A percentile compares a stretch with the other conserved stretches of the same genome.
phyloP scores from a whole-genome alignment of 2,888 invertebrate genomes.

The Caradrina clavipalpis region DNA sequence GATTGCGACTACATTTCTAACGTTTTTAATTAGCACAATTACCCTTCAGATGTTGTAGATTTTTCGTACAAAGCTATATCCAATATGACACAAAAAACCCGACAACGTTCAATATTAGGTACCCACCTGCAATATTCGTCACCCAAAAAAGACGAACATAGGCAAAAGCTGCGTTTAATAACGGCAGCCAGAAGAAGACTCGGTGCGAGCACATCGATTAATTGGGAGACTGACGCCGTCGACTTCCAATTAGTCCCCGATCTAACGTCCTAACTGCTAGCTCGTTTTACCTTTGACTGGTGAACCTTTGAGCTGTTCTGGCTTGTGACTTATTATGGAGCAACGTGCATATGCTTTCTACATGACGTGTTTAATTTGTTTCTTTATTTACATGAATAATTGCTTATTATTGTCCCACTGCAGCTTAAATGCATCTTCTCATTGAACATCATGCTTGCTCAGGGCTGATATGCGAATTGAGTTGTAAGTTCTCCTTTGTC shows the following conservation, averaged over 20 bases:
- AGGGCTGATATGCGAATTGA: no score
- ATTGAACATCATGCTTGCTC: no score
- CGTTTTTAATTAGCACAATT: no score
- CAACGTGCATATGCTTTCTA: background rate
- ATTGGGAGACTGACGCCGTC: slow-evolving; percentile 28
- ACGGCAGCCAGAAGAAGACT: slow-evolving; percentile 22
- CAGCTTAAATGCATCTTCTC: no score
- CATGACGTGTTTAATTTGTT: background rate
- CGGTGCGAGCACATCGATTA: slow-evolving; percentile 46
- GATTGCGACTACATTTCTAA: no score
- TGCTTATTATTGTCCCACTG: no score
- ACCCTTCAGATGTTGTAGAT: no score
- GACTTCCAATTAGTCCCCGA: slow-evolving; percentile 53
- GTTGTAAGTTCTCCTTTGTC: no score
- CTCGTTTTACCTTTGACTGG: slow-evolving; percentile 47
- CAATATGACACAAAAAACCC: background rate
- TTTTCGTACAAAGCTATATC: no score
- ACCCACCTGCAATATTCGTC: background rate
- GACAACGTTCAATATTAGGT: background rate
- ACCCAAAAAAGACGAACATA: slow-evolving; percentile 3
- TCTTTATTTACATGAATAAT: background rate
- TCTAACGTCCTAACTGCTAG: slow-evolving; percentile 41
- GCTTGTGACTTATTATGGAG: slow-evolving; percentile 14
- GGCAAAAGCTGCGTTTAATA: slow-evolving; percentile 26
- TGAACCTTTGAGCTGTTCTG: slow-evolving; percentile 35